Percentiles rank a stretch among this genome's conserved stretches.
phyloP scores from a whole-genome alignment of 2,113 vertebrate species.

The Aptenodytes patagonicus region DNA sequence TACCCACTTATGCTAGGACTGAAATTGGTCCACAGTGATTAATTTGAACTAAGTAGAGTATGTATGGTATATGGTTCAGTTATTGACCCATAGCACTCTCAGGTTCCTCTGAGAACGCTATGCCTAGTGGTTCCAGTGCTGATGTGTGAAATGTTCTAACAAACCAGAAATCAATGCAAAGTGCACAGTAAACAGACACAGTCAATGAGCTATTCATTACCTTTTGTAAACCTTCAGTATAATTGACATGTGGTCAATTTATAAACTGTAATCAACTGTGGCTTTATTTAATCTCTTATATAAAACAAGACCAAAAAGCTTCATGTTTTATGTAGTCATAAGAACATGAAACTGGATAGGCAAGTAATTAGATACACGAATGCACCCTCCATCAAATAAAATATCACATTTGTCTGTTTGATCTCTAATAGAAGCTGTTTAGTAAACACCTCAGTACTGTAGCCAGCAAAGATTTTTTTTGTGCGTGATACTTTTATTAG shows the following conservation, averaged over 20 bases:
- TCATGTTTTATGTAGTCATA: neutral
- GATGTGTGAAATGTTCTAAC: constrained; percentile 28
- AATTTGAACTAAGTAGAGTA: neutral
- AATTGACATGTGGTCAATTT: constrained; percentile 19
- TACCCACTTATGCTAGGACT: neutral
- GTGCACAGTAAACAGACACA: neutral
- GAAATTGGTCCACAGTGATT: neutral
- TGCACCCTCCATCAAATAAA: neutral
- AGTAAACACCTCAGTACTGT: neutral
- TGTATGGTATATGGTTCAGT: neutral
- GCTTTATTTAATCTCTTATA: neutral
- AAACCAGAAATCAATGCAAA: constrained; percentile 47
- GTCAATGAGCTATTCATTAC: constrained; percentile 50
- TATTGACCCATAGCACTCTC: neutral
- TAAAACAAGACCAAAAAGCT: neutral
- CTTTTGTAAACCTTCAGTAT: constrained; percentile 32
- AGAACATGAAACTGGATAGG: neutral
- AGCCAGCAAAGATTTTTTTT: neutral
- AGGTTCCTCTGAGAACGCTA: neutral
- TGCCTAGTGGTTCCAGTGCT: neutral
- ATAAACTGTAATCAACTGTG: constrained; percentile 14
- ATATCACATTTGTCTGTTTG: neutral
- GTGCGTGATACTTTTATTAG: neutral
- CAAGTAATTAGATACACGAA: neutral
- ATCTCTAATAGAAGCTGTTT: neutral